Percentiles rank a stretch among this genome's conserved stretches.
phyloP scores from a whole-genome alignment of 2,888 invertebrate species.

The Litoditis marina region DNA sequence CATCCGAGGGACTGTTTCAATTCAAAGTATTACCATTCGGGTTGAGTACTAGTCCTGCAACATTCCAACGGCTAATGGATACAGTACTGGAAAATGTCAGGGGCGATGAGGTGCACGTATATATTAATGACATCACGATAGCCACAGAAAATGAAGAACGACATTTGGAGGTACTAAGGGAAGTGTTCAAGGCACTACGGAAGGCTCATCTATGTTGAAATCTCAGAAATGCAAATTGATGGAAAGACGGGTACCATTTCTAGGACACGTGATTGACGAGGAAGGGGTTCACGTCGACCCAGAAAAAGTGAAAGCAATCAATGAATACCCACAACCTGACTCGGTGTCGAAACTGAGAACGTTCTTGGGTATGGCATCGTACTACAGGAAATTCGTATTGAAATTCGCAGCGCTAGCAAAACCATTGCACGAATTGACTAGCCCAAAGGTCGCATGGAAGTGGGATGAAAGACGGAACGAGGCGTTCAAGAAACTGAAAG shows the following conservation, averaged over 20 bases:
- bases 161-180: slow-evolving; percentile 20
- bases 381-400: slow-evolving; percentile 41
- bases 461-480: slow-evolving; percentile 21
- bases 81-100: slow-evolving; percentile 19
- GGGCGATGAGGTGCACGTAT: slow-evolving; percentile 22
- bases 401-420: slow-evolving; percentile 25
- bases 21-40: slow-evolving; percentile 50
- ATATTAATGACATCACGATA: slow-evolving; percentile 47
- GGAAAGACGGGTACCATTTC: slow-evolving; percentile 10
- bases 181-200: slow-evolving; percentile 15
- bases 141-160: slow-evolving; percentile 20
- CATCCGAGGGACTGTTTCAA: slow-evolving; percentile 35
- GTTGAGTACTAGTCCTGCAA: slow-evolving; percentile 41
- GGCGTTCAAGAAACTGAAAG: slow-evolving; percentile 31
- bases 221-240: slow-evolving; percentile 19
- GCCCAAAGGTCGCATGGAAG: slow-evolving; percentile 16
- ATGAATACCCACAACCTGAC: slow-evolving; percentile 17
- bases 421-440: slow-evolving; percentile 28
- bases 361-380: slow-evolving; percentile 38
- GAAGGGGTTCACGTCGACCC: slow-evolving; percentile 14
- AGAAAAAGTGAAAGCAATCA: slow-evolving; percentile 18
- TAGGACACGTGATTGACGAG: slow-evolving; percentile 20
- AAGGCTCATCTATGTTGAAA: slow-evolving; percentile 9
- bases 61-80: slow-evolving; percentile 48
- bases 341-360: slow-evolving; percentile 17